These are phyloP conservation scores for Oxystoma pomonae DNA, from an alignment of 2,888 invertebrate species.

Conservation along the genomic window DNA sequence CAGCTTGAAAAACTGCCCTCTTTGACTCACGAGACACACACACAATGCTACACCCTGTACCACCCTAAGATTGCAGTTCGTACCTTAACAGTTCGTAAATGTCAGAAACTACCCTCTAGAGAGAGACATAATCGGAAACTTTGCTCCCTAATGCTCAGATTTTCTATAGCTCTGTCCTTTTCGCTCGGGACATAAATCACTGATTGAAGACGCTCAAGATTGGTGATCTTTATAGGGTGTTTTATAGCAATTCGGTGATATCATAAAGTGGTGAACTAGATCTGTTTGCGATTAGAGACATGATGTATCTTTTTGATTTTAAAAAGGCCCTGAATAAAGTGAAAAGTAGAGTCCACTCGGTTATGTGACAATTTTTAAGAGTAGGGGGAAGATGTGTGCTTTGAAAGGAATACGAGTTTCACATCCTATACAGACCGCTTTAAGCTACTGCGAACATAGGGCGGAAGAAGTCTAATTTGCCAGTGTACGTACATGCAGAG, in stretches of 20 bases:
- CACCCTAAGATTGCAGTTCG: neutral
- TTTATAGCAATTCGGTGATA: neutral
- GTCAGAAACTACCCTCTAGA: neutral
- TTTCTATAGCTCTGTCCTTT: neutral
- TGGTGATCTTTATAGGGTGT: neutral
- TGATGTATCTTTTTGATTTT: no score
- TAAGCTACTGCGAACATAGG: no score
- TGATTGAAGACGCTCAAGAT: no score
- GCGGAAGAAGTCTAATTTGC: no score
- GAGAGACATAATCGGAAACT: neutral
- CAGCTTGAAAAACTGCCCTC: neutral
- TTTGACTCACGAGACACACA: neutral
- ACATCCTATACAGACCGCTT: no score
- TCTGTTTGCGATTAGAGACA: neutral
- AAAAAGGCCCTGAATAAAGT: no score
- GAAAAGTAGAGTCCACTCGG: no score
- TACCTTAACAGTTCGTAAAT: neutral
- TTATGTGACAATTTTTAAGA: no score
- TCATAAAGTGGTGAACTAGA: neutral
- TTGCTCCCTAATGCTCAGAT: neutral
- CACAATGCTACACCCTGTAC: neutral
- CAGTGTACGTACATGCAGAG: no score
- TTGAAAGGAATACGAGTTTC: no score
- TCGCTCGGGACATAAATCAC: no score
- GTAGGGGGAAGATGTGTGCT: no score